Conservation (phyloP, 2,113 vertebrate genomes). For the Paramisgurnus dabryanus region DNA sequence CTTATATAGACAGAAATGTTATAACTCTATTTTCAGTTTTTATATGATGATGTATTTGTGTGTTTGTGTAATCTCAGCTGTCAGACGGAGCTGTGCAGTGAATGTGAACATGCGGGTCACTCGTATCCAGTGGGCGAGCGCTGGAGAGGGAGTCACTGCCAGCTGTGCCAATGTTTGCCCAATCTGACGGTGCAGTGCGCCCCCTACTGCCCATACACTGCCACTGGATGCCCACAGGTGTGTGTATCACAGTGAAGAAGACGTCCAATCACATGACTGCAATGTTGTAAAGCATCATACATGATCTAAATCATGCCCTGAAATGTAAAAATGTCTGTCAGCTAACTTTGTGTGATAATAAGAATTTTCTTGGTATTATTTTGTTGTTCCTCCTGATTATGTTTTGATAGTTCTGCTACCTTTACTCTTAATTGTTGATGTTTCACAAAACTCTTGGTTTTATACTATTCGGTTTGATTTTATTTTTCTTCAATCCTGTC, state of each 20-base stretch:
- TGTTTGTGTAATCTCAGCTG: conserved; percentile 71
- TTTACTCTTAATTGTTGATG: no score
- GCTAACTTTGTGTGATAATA: no score
- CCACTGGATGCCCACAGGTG: conserved; percentile 81
- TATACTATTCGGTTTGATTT: no score
- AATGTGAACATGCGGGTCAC: conserved; percentile 76
- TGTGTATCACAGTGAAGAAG: conserved; percentile 39
- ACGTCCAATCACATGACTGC: background rate
- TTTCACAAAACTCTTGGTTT: no score
- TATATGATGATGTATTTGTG: conserved; percentile 21
- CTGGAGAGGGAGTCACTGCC: conserved; percentile 79
- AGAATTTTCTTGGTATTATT: no score
- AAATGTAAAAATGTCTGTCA: no score
- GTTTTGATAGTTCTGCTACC: no score
- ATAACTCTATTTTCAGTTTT: background rate
- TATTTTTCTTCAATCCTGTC: no score
- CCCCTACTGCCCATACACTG: conserved; percentile 75
- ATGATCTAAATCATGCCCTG: background rate
- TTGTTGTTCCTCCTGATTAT: no score
- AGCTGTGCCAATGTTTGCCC: conserved; percentile 81
- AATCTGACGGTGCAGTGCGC: conserved; percentile 73
- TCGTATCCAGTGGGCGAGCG: conserved; percentile 72
- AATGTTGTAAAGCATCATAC: background rate
- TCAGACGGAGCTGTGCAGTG: conserved; percentile 78
- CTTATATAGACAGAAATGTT: no score